Conservation (phyloP, 23 tunicate species). For the Corella eumyota region DNA sequence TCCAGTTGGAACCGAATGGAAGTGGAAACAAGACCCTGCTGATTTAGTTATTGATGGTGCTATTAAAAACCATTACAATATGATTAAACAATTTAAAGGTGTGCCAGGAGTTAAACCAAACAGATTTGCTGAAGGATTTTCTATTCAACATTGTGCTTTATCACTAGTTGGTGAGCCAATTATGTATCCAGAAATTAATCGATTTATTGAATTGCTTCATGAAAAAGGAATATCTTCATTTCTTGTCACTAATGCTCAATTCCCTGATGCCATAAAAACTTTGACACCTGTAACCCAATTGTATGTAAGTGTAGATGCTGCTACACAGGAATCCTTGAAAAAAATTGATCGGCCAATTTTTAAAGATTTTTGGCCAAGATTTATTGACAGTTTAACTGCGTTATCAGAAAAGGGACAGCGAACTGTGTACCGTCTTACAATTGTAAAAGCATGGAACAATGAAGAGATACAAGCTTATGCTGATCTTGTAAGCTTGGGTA, state of each 20-base stretch:
- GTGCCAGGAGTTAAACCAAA: conserved; percentile 96
- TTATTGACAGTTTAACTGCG: conserved; percentile 80
- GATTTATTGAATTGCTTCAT: conserved; percentile 59
- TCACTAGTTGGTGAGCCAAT: conserved; percentile 97
- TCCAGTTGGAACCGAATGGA: conserved; percentile 99
- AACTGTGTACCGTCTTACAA: conserved; percentile 85
- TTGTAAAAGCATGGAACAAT: conserved; percentile 90
- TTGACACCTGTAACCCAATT: conserved; percentile 83
- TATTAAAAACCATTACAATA: conserved; percentile 59
- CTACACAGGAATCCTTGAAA: conserved; percentile 84
- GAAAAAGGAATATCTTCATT: conserved; percentile 87
- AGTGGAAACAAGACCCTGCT: conserved; percentile 87
- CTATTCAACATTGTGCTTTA: conserved; percentile 88
- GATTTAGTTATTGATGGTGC: conserved; percentile 68
- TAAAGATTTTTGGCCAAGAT: conserved; percentile 96
- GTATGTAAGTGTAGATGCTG: conserved; percentile 96
- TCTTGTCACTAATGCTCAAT: conserved; percentile 95
- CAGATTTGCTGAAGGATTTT: conserved; percentile 88
- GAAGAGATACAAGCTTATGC: conserved; percentile 86
- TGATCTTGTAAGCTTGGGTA: conserved; percentile 61
- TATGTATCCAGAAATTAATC: conserved; percentile 89
- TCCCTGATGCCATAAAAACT: conserved; percentile 86
- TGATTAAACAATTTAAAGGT: conserved; percentile 97
- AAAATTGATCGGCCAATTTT: conserved; percentile 91
- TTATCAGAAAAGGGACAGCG: conserved; percentile 89